phyloP scores from a whole-genome alignment of 2,888 invertebrate species.

The Patella pellucida region DNA sequence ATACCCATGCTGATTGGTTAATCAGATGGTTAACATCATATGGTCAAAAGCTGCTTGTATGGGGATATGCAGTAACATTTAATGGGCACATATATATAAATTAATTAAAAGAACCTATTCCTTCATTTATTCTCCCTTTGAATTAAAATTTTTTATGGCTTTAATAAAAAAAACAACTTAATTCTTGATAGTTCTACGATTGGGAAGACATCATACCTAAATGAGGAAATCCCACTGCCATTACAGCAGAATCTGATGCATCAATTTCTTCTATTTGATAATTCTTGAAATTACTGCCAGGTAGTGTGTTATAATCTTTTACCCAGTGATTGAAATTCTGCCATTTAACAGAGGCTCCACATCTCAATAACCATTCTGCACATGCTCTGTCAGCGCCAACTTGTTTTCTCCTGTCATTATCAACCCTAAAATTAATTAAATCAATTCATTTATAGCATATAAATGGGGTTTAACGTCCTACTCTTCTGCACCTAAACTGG shows the following conservation, averaged over 20 bases:
- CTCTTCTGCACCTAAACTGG: too few species aligned
- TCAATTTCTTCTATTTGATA: slow-evolving; percentile 81
- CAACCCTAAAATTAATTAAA: slow-evolving; percentile 30
- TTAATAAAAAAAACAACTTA: too few species aligned
- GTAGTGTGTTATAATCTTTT: slow-evolving; percentile 83
- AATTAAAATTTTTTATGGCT: too few species aligned
- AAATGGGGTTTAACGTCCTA: too few species aligned
- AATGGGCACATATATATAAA: too few species aligned
- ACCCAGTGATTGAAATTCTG: slow-evolving; percentile 73
- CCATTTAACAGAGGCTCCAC: slow-evolving; percentile 88
- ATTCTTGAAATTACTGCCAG: slow-evolving; percentile 72
- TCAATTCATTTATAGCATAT: slow-evolving; percentile 3
- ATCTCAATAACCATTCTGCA: slow-evolving; percentile 94
- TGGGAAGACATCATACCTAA: slow-evolving; percentile 75
- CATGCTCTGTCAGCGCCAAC: slow-evolving; percentile 91
- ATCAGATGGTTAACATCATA: too few species aligned
- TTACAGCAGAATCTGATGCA: slow-evolving; percentile 85
- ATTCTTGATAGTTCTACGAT: background rate
- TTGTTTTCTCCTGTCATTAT: slow-evolving; percentile 57
- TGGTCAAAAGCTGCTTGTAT: too few species aligned
- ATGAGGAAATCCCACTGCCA: slow-evolving; percentile 87
- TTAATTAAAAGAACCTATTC: too few species aligned
- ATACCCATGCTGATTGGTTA: too few species aligned
- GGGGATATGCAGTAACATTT: too few species aligned
- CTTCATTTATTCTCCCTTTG: too few species aligned